Conservation (phyloP, 2,797 vertebrate genomes). For the Scyliorhinus canicula region DNA sequence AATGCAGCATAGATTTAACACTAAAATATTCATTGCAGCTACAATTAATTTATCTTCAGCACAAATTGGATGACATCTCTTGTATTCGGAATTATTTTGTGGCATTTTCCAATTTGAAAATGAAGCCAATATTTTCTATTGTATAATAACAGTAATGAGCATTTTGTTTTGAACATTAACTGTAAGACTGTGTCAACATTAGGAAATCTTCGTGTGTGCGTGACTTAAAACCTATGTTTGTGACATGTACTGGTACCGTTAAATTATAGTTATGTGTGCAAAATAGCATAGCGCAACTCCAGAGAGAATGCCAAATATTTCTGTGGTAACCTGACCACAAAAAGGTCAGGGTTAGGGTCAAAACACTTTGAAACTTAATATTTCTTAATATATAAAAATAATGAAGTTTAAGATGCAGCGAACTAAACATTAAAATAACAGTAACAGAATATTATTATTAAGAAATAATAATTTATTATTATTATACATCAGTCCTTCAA, state of each 20-base stretch:
- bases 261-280: not conserved
- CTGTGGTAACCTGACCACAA: too few relatives aligned
- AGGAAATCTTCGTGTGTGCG: not conserved
- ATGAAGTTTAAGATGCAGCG: too few relatives aligned
- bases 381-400: too few relatives aligned
- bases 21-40: not conserved
- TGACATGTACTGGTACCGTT: not conserved
- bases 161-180: not conserved
- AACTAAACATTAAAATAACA: too few relatives aligned
- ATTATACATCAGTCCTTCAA: too few relatives aligned
- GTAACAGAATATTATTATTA: too few relatives aligned
- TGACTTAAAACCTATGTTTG: not conserved
- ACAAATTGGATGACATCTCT: not conserved
- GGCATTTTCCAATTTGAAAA: not conserved
- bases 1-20: not conserved
- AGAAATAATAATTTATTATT: too few relatives aligned
- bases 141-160: not conserved
- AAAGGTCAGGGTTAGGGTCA: too few relatives aligned
- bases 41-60: not conserved
- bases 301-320: slow-evolving; percentile 1
- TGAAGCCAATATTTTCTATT: not conserved
- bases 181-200: not conserved
- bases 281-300: not conserved
- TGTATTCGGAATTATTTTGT: not conserved
- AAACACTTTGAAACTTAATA: too few relatives aligned